Conservation (phyloP, 2,888 invertebrate genomes). For the Synanthedon vespiformis region DNA sequence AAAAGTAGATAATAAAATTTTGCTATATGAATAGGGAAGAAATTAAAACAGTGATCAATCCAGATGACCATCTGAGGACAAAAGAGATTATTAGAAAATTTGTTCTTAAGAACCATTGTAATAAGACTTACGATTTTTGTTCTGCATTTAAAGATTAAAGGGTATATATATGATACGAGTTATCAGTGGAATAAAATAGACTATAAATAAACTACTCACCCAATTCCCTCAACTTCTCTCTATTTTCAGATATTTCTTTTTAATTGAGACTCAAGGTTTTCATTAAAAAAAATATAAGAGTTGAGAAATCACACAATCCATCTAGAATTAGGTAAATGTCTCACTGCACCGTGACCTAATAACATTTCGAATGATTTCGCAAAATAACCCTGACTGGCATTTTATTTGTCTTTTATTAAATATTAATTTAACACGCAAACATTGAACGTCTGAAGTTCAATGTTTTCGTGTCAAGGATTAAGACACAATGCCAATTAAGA, state of each 20-base stretch:
- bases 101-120: too few relatives aligned
- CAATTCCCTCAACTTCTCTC: too few relatives aligned
- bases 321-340: constrained; percentile 15
- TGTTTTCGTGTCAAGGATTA: constrained; percentile 19
- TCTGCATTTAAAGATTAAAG: too few relatives aligned
- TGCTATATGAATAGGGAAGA: too few relatives aligned
- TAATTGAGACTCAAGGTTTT: not conserved
- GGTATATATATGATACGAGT: too few relatives aligned
- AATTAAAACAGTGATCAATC: too few relatives aligned
- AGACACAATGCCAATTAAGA: not conserved
- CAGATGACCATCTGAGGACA: too few relatives aligned
- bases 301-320: constrained; percentile 20
- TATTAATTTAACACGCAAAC: not conserved
- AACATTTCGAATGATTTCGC: constrained; percentile 26
- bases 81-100: too few relatives aligned
- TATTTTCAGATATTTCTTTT: too few relatives aligned
- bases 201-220: too few relatives aligned
- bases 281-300: constrained; percentile 6
- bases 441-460: constrained; percentile 35
- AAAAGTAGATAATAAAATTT: not conserved
- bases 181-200: too few relatives aligned
- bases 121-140: too few relatives aligned
- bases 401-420: not conserved
- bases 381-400: constrained; percentile 29
- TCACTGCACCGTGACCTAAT: constrained; percentile 36